A percentile compares a stretch with the other conserved stretches of the same genome.
phyloP scores from a whole-genome alignment of 2,888 invertebrate genomes.

The Drosophila flavopinicola region DNA sequence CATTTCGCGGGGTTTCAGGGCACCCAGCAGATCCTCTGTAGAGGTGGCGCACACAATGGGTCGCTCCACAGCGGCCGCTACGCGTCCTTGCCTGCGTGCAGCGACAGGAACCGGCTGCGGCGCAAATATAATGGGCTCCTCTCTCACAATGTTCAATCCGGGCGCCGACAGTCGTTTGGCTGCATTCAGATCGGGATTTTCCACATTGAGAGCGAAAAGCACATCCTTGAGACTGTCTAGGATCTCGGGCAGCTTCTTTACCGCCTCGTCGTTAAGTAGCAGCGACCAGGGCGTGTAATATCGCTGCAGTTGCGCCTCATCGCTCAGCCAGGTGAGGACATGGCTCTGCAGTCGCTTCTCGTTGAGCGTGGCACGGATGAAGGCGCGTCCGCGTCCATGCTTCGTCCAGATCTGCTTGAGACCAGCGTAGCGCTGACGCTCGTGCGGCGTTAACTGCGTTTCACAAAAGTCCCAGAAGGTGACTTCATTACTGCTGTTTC shows the following conservation, averaged over 20 bases:
- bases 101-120: conserved; percentile 86
- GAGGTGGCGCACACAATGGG: conserved; percentile 78
- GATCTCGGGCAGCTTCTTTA: conserved; percentile 92
- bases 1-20: conserved; percentile 43
- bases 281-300: conserved; percentile 95
- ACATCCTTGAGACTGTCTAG: conserved; percentile 95
- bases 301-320: conserved; percentile 86
- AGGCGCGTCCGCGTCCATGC: conserved; percentile 87
- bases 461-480: conserved; percentile 92
- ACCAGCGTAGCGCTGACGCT: conserved; percentile 92
- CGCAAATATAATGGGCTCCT: conserved; percentile 89
- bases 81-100: conserved; percentile 55
- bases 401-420: conserved; percentile 89
- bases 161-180: conserved; percentile 58
- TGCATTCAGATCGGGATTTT: conserved; percentile 92
- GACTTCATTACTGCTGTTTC: conserved; percentile 72
- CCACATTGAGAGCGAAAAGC: conserved; percentile 96
- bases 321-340: conserved; percentile 90
- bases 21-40: conserved; percentile 70
- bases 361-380: conserved; percentile 95
- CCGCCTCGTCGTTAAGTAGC: conserved; percentile 91
- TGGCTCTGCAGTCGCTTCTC: conserved; percentile 95
- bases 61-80: conserved; percentile 70
- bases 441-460: conserved; percentile 93
- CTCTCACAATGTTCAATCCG: conserved; percentile 37